Evolutionary conservation across 2,888 invertebrate species (phyloP), one percentile per base, ranked within the genome.

Genomic region (Oxycera nigricornis): DNA sequence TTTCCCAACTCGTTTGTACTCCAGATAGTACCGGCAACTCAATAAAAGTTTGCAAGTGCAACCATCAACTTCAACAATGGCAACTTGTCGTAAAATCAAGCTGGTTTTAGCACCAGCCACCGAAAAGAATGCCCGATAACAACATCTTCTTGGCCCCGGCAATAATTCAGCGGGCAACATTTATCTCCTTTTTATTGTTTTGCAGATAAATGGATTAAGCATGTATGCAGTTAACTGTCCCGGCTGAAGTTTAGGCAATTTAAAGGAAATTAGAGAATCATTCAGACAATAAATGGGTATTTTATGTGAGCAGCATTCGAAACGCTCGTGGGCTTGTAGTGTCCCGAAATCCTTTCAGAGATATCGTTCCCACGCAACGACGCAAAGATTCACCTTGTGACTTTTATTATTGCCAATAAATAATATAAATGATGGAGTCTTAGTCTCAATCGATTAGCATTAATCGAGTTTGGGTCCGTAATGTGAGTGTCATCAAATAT

Each of bases 151-250:
- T 61, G 31, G 61, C 61, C 31, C n/a, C 11, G 2, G 61, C 61
- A 61, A 61, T 61, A 61, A 61, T 61, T 61, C 28, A 61, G 31
- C 3, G 61, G 61, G 61, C 61, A 61, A 31, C 61, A 20, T 61
- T 61, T 61, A 61, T 61, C 35, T 61, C 17, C 30, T 61, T 61
- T 61, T 61, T 61, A 61, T 61, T 61, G 61, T 26, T 61, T 30
- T 31, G 3, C 31, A 31, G 61, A 61, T 61, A 61, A 26, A 14
- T 3, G 2, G 6, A 46, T 46, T 46, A 17, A 46, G 46, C n/a
- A 46, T 46, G n/a, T 11, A 46, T 30, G 61, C 14, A 31, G 61
- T 61, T 61, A 31, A 6, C 61, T 14, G 20, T 61, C 35, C 20
- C 2, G 61, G 17, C 31, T 3, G n/a, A 61, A 61, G 31, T 61